Conservation (phyloP, 35 echinoderm and acorn worm genomes). For the Hemicentrotus pulcherrimus region DNA sequence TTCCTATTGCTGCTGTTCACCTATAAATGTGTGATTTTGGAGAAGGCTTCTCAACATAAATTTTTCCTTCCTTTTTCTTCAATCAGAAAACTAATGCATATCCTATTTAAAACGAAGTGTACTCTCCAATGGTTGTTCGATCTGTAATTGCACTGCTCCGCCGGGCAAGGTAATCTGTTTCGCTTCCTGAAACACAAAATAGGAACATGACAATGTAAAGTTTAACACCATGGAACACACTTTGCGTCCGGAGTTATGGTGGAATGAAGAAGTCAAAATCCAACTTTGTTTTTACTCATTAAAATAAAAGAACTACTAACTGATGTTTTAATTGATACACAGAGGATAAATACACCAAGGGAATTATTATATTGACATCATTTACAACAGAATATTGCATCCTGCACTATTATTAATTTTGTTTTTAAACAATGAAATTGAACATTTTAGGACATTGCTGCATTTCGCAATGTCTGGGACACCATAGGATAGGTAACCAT, state of each 20-base stretch:
- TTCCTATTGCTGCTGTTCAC: neutral
- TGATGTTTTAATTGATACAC: neutral
- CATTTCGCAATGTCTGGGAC: conserved; percentile 51
- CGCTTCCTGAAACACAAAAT: conserved; percentile 11
- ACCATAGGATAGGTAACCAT: conserved; percentile 69
- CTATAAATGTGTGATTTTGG: neutral
- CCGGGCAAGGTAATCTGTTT: neutral
- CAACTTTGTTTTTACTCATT: neutral
- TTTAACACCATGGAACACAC: neutral
- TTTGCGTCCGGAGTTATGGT: neutral
- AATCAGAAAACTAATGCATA: neutral
- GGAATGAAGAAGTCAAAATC: neutral
- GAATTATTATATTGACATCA: neutral
- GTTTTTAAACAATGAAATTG: neutral
- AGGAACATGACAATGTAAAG: neutral
- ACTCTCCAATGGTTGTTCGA: neutral
- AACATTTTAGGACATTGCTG: conserved; percentile 42
- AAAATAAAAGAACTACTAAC: neutral
- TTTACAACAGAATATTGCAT: neutral
- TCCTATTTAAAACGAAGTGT: neutral
- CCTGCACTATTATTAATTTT: neutral
- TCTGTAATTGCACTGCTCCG: conserved; percentile 15
- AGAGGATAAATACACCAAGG: neutral
- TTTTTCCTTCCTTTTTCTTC: neutral
- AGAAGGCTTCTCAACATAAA: neutral